phyloP scores from a whole-genome alignment of 2,888 invertebrate species.

The Dynastes grantii region DNA sequence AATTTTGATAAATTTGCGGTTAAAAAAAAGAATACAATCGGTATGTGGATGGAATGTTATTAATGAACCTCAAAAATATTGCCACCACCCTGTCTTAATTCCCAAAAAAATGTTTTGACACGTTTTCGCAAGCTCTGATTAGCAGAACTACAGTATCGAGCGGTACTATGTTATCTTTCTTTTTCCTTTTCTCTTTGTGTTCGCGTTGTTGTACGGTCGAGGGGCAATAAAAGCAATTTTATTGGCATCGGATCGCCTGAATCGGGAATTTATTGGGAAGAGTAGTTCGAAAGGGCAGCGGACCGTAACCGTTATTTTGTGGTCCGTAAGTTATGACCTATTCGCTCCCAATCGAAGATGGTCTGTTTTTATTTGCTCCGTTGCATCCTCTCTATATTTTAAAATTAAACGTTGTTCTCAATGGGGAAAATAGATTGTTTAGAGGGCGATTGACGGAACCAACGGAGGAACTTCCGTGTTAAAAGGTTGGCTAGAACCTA shows the following conservation, averaged over 20 bases:
- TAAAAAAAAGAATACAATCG: no score
- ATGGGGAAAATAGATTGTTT: no score
- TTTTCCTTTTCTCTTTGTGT: background rate
- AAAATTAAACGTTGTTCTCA: background rate
- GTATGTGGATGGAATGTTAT: no score
- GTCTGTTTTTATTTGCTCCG: conserved; percentile 9
- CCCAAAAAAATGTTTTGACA: no score
- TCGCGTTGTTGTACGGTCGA: conserved; percentile 43
- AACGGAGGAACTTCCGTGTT: no score
- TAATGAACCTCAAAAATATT: no score
- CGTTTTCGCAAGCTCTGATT: no score
- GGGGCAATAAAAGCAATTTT: conserved; percentile 41
- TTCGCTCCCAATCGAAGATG: conserved; percentile 14
- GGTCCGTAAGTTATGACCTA: conserved; percentile 43
- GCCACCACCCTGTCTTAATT: no score
- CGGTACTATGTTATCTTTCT: background rate
- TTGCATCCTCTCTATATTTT: background rate
- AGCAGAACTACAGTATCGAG: no score
- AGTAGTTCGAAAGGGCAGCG: conserved; percentile 25
- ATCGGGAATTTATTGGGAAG: conserved; percentile 37
- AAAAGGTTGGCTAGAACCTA: no score
- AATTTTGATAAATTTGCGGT: no score
- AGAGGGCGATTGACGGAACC: no score
- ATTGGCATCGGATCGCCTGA: conserved; percentile 33
- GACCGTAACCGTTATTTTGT: conserved; percentile 28